Evolutionary conservation across 2,797 vertebrate genomes (phyloP).

Genomic region (Centropyge bicolor): DNA sequence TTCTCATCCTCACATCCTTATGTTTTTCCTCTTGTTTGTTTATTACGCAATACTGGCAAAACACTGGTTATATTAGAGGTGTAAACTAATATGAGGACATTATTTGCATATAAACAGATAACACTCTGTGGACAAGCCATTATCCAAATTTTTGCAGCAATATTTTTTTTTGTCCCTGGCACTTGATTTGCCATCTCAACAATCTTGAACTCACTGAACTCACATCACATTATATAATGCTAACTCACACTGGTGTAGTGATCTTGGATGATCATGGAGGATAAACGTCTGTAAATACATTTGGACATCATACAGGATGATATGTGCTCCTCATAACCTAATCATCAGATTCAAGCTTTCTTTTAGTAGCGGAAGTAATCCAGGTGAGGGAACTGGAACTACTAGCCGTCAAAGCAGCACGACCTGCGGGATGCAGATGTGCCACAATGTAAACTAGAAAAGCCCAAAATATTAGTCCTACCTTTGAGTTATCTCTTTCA

Average conservation of each 20-base stretch:
- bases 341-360: neutral
- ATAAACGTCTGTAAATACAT: neutral
- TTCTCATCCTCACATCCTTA: constrained; percentile 4
- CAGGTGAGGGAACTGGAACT: neutral
- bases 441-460: neutral
- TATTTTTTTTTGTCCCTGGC: neutral
- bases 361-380: neutral
- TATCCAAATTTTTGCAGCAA: neutral
- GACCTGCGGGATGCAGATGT: neutral
- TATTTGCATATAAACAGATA: neutral
- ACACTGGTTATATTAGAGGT: neutral
- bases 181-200: neutral
- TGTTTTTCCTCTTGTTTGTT: constrained; percentile 4
- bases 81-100: neutral
- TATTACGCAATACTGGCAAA: constrained; percentile 4
- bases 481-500: too few relatives aligned
- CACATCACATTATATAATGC: too few relatives aligned
- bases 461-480: too few relatives aligned
- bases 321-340: neutral
- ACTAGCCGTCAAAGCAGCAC: neutral
- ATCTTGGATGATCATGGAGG: too few relatives aligned
- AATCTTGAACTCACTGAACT: too few relatives aligned
- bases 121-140: neutral
- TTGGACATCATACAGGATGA: neutral
- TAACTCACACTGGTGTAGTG: too few relatives aligned